These are phyloP conservation scores for Ornithoptera alexandrae DNA, from an alignment of 2,888 invertebrate genomes.

Conservation along the genomic window DNA sequence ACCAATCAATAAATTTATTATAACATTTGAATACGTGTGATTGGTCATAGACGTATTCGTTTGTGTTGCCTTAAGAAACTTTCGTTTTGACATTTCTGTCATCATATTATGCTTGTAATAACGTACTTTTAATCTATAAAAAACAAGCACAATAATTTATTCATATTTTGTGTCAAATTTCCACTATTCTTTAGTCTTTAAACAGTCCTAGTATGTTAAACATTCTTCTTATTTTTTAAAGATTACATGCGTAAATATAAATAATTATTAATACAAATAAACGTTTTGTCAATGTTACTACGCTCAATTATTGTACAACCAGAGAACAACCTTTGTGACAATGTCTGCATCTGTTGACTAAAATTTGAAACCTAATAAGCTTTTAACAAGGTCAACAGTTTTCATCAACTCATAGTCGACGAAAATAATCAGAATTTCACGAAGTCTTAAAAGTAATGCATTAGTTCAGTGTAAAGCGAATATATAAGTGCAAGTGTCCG, in stretches of 20 bases:
- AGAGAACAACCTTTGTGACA: slow-evolving; percentile 69
- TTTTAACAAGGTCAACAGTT: slow-evolving; percentile 82
- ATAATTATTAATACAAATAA: slow-evolving; percentile 8
- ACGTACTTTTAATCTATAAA: slow-evolving; percentile 37
- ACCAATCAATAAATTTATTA: slow-evolving; percentile 27
- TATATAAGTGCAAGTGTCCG: slow-evolving; percentile 69
- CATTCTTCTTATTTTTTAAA: neutral
- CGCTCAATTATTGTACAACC: slow-evolving; percentile 57
- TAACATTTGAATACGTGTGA: slow-evolving; percentile 16
- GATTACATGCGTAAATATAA: slow-evolving; percentile 1
- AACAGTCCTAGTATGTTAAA: neutral
- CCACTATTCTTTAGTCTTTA: neutral
- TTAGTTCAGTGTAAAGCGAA: slow-evolving; percentile 56
- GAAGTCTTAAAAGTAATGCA: slow-evolving; percentile 56
- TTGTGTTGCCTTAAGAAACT: slow-evolving; percentile 32
- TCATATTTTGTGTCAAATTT: neutral
- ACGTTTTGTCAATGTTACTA: slow-evolving; percentile 50
- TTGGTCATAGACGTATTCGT: slow-evolving; percentile 32
- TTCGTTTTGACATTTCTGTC: slow-evolving; percentile 39
- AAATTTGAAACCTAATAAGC: slow-evolving; percentile 80
- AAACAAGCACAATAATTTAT: slow-evolving; percentile 7
- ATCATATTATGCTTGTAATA: slow-evolving; percentile 49
- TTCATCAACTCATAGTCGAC: slow-evolving; percentile 74
- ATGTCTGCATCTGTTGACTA: slow-evolving; percentile 80
- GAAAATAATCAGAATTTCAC: slow-evolving; percentile 73